Evolutionary conservation across 30 jellyfish, hydroid and myxozoan species (phyloP).

Genomic region (Clytia hemisphaerica): DNA sequence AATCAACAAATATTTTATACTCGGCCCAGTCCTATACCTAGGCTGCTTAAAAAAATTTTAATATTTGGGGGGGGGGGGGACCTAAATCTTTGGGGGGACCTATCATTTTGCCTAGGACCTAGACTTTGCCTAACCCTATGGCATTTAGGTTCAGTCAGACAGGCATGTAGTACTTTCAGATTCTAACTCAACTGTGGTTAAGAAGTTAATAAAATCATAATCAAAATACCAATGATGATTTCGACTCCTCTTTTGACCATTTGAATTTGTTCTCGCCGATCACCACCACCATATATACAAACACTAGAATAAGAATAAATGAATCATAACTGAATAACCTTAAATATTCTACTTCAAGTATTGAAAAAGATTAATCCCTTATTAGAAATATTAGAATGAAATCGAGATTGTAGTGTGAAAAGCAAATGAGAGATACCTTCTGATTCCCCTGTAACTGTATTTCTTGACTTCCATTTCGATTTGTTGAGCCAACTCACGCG

Average conservation of each 20-base stretch:
- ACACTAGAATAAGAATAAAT: conserved; percentile 39
- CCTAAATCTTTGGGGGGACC: too few species aligned
- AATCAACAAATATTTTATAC: too few species aligned
- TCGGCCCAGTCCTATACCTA: too few species aligned
- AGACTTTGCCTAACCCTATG: too few species aligned
- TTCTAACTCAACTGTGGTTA: too few species aligned
- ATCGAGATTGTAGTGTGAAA: not conserved
- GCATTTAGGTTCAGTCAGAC: too few species aligned
- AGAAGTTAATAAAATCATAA: not conserved
- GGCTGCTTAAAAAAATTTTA: too few species aligned
- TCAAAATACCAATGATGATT: conserved; percentile 71
- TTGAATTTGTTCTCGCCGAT: conserved; percentile 64
- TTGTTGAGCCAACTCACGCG: conserved; percentile 98
- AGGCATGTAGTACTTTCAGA: too few species aligned
- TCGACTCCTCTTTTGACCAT: conserved; percentile 83
- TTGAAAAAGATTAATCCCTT: not conserved
- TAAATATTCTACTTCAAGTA: not conserved
- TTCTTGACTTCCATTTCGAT: conserved; percentile 90
- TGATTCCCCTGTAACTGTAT: conserved; percentile 77
- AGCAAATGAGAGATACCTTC: conserved; percentile 46
- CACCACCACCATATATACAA: conserved; percentile 98
- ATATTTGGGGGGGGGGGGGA: too few species aligned
- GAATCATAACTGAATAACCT: not conserved
- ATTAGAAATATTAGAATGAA: not conserved
- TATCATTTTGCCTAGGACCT: too few species aligned